These are phyloP conservation scores for Lobophora halterata DNA, from an alignment of 2,888 invertebrate species.

Conservation along the genomic window DNA sequence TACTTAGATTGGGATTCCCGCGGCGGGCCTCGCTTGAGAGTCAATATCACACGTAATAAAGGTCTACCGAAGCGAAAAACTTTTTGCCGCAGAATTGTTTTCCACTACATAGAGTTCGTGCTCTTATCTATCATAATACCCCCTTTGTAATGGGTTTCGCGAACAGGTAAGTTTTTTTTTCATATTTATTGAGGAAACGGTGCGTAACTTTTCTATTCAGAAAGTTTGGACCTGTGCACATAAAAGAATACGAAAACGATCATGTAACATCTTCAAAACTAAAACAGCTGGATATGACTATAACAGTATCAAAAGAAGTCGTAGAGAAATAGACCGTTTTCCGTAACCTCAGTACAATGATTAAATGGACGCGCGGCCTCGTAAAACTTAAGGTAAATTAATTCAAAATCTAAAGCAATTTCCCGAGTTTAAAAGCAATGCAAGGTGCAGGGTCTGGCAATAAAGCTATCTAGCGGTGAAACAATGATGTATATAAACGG, in stretches of 20 bases:
- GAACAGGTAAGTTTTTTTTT: slow-evolving; percentile 34
- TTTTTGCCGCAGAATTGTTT: slow-evolving; percentile 62
- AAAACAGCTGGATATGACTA: too few species aligned
- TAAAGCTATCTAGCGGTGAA: slow-evolving; percentile 37
- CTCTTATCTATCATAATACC: slow-evolving; percentile 42
- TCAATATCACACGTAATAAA: slow-evolving; percentile 71
- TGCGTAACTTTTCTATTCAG: slow-evolving; percentile 29
- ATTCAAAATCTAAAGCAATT: slow-evolving; percentile 20
- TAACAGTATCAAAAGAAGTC: too few species aligned
- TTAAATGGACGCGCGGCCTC: background rate
- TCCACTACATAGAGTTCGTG: slow-evolving; percentile 50
- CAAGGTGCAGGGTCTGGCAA: slow-evolving; percentile 29
- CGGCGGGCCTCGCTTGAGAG: slow-evolving; percentile 50
- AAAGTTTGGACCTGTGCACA: slow-evolving; percentile 15
- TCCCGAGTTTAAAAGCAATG: slow-evolving; percentile 20
- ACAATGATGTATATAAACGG: slow-evolving; percentile 42
- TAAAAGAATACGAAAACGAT: slow-evolving; percentile 15
- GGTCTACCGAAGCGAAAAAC: slow-evolving; percentile 57
- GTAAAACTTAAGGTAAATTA: slow-evolving; percentile 11
- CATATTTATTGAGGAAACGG: slow-evolving; percentile 31
- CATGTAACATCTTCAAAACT: slow-evolving; percentile 4
- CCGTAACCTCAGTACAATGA: background rate
- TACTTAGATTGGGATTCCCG: slow-evolving; percentile 57
- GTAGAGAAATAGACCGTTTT: too few species aligned
- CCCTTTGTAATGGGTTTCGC: slow-evolving; percentile 36